Evolutionary conservation across 2,113 vertebrate species (phyloP).

Genomic region (Cnemophilus loriae): DNA sequence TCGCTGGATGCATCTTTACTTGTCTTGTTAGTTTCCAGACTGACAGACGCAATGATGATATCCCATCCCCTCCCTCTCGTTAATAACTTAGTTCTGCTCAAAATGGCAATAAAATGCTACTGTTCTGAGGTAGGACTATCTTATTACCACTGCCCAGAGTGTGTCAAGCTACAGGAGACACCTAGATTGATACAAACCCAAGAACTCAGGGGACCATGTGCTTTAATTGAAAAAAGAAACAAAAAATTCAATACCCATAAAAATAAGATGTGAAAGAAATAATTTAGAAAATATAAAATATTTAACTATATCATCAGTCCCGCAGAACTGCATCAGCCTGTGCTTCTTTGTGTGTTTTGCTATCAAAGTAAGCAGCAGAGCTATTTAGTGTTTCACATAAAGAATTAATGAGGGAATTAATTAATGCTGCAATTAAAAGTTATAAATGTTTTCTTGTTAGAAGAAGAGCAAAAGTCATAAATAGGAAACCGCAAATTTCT

Average conservation of each 20-base stretch:
- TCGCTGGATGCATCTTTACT: not conserved
- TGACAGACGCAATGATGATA: not conserved
- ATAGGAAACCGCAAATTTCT: not conserved
- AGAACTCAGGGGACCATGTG: not conserved
- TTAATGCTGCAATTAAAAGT: not conserved
- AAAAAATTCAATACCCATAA: not conserved
- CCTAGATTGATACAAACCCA: not conserved
- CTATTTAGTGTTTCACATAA: not conserved
- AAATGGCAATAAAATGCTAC: not conserved
- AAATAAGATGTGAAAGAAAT: not conserved
- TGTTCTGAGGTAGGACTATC: not conserved
- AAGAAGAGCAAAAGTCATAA: not conserved
- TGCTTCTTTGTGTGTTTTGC: not conserved
- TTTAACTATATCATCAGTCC: not conserved
- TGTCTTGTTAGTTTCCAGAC: not conserved
- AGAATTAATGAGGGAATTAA: not conserved
- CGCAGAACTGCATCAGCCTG: not conserved
- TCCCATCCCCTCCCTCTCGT: not conserved
- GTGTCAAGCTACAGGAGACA: not conserved
- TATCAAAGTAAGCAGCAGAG: not conserved
- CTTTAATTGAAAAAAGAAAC: not conserved
- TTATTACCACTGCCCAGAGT: not conserved
- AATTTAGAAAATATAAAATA: not conserved
- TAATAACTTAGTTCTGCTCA: not conserved
- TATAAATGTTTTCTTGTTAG: not conserved